Percentiles rank a stretch among this genome's conserved stretches.
Conservation (phyloP, 2,113 vertebrate species). For the Anas platyrhynchos region DNA sequence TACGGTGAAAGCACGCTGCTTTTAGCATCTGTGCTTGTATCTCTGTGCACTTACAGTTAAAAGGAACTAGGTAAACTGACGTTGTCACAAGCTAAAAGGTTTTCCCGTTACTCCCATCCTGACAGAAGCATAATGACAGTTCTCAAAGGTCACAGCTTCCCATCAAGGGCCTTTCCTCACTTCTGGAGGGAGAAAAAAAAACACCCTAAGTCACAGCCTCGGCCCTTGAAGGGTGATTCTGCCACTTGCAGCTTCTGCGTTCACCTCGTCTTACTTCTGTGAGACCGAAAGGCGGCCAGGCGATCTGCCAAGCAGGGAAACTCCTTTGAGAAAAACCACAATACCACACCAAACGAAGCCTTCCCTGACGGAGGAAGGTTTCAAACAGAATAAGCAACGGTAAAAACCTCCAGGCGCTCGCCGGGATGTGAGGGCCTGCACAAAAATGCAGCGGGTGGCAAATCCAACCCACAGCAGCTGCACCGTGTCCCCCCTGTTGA, state of each 20-base stretch:
- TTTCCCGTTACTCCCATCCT: not conserved
- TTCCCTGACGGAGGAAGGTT: not conserved
- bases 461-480: not conserved
- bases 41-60: not conserved
- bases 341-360: not conserved
- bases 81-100: not conserved
- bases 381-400: not conserved
- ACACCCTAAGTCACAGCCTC: not conserved
- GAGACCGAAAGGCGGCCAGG: not conserved
- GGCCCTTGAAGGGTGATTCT: not conserved
- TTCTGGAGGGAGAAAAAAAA: not conserved
- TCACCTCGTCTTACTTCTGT: not conserved
- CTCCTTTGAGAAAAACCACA: not conserved
- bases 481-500: not conserved
- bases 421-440: fast-evolving
- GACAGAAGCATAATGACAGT: not conserved
- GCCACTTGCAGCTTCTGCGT: not conserved
- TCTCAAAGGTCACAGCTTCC: not conserved
- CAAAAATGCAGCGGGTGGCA: not conserved
- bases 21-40: not conserved
- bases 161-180: not conserved
- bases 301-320: not conserved
- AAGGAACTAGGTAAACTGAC: not conserved
- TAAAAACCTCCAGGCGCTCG: not conserved
- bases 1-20: not conserved